Base-by-base conservation (phyloP, 2,797 vertebrate species). In the Iguana delicatissima region DNA sequence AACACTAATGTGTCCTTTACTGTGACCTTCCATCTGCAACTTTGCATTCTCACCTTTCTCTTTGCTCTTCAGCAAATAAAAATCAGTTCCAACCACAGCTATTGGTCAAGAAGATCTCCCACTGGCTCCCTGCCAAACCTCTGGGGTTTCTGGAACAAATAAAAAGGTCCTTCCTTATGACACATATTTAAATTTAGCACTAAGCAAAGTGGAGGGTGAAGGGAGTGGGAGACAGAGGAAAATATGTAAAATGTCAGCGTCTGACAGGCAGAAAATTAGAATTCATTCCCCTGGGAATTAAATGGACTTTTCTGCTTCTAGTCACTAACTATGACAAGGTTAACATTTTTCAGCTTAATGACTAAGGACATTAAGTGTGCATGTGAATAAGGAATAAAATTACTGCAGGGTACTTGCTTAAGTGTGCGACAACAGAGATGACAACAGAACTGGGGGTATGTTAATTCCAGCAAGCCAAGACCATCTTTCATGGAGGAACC, bases 181-280 rank as follows among this genome's bases (percentile, higher is more conserved):
- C 91, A 96, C 67, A 92, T 87, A 88, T 95, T 95, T 94, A 95
- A 95, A 96, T 95, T 96, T 95, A 97, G 93, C 95, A 95, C 91
- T 94, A 93, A 96, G 81, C 80, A 91, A 84, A 84, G 86, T 72
- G 73, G 90, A 69, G 82, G 91, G 80, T 88, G 85, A 84, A 89
- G 86, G 2, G 85, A 83, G 89, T 85, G 4, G 90, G 42, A 1
- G 38, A 87, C 35, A 29, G 80, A 94, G 72, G 93, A 95, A 95
- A 97, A 97, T 97, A 97, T 95, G 95, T 94, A 95, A 96, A 96
- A 94, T 96, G 96, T 96, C 97, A 96, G 84, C 92, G 92, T 94
- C 95, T 96, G 96, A 97, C 96, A 97, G 91, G 96, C 96, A 96
- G 96, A 96, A 97, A 97, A 97, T 97, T 95, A 95, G 93, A 97